These are phyloP conservation scores for Biston stratarius DNA, from an alignment of 2,888 invertebrate genomes.

Conservation along the genomic window DNA sequence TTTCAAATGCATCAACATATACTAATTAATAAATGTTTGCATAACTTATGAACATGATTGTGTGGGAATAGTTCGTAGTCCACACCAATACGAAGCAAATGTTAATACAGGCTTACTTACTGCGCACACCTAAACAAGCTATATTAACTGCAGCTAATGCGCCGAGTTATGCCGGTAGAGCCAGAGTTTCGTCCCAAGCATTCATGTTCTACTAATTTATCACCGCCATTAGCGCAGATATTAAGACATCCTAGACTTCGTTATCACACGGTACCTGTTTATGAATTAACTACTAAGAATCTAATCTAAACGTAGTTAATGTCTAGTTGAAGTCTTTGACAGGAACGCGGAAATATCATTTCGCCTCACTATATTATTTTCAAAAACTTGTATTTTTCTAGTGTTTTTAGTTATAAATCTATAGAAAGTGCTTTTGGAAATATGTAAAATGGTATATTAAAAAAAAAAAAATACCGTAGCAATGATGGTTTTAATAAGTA, in stretches of 20 bases:
- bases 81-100: constrained; percentile 61
- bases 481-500: too few species aligned
- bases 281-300: constrained; percentile 29
- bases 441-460: too few species aligned
- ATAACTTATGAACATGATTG: constrained; percentile 7
- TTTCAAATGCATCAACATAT: background rate
- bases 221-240: constrained; percentile 62
- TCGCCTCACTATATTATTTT: too few species aligned
- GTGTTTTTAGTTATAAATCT: too few species aligned
- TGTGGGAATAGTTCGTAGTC: constrained; percentile 44
- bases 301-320: constrained; percentile 44
- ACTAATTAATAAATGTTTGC: constrained; percentile 15
- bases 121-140: constrained; percentile 62
- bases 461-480: too few species aligned
- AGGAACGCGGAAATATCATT: background rate
- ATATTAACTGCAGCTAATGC: constrained; percentile 57
- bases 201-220: constrained; percentile 67
- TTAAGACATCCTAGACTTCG: constrained; percentile 69
- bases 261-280: constrained; percentile 61
- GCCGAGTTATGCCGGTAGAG: constrained; percentile 58
- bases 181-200: constrained; percentile 64
- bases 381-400: too few species aligned
- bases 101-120: constrained; percentile 72
- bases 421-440: too few species aligned
- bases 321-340: background rate